Percentiles rank a stretch among this genome's conserved stretches.
phyloP scores from a whole-genome alignment of 2,113 vertebrate species.

The Cisticola juncidis region DNA sequence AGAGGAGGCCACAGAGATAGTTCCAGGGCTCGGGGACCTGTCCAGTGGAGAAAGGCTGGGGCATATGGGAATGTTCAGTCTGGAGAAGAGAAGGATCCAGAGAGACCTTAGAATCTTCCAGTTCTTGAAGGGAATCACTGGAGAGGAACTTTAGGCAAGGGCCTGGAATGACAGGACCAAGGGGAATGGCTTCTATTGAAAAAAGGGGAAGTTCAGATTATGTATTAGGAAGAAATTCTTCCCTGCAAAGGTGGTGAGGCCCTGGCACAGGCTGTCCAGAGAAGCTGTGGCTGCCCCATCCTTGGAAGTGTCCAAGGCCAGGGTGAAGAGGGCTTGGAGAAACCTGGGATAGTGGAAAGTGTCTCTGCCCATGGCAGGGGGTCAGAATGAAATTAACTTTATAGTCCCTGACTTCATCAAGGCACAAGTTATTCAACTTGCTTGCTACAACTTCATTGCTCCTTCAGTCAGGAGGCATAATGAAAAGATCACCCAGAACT shows the following conservation, averaged over 20 bases:
- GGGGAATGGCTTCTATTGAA: not conserved
- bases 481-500: not conserved
- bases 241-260: fast-evolving
- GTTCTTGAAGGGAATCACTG: too few species aligned
- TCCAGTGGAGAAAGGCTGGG: not conserved
- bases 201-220: not conserved
- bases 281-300: not conserved
- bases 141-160: too few species aligned
- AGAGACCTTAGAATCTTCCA: not conserved
- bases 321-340: fast-evolving
- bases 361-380: fast-evolving
- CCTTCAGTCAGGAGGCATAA: not conserved
- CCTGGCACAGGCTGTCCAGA: fast-evolving
- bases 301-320: not conserved
- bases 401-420: not conserved
- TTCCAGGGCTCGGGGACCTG: fast-evolving
- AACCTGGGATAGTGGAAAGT: fast-evolving
- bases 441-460: fast-evolving
- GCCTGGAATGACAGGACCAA: not conserved
- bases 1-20: too few species aligned
- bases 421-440: not conserved
- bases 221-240: not conserved
- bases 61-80: not conserved
- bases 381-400: not conserved
- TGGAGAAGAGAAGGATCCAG: not conserved